Percentiles rank a stretch among this genome's conserved stretches.
phyloP scores from a whole-genome alignment of 2,797 vertebrate species.

The Clarias platycephalus region DNA sequence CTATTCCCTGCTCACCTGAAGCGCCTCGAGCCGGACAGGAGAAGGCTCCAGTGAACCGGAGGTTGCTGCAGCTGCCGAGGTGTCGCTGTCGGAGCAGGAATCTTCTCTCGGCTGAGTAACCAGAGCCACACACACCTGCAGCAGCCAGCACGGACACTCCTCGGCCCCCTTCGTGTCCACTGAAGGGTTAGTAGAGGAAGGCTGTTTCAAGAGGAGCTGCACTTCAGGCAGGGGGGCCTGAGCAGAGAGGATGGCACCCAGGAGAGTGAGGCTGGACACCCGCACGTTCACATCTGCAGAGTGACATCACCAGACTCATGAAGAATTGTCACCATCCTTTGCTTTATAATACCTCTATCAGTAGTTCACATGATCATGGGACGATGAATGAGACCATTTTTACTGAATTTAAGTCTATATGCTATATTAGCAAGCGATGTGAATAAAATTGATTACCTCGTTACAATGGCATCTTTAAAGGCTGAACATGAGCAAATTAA shows the following conservation, averaged over 20 bases:
- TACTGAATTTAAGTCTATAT: too few relatives aligned
- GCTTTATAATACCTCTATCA: not conserved
- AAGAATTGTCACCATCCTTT: not conserved
- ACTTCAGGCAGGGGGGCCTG: slow-evolving; percentile 92
- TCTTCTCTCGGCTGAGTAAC: slow-evolving; percentile 83
- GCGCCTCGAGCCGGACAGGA: slow-evolving; percentile 88
- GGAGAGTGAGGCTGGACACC: slow-evolving; percentile 88
- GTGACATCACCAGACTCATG: not conserved
- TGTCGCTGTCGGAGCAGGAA: slow-evolving; percentile 78
- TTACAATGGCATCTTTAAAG: too few relatives aligned
- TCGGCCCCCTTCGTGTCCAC: not conserved
- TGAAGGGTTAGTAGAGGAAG: slow-evolving; percentile 54
- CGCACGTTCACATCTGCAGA: slow-evolving; percentile 91
- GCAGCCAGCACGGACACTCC: slow-evolving; percentile 80
- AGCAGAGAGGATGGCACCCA: slow-evolving; percentile 86
- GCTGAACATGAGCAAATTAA: too few relatives aligned
- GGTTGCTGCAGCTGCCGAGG: slow-evolving; percentile 28
- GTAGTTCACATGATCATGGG: too few relatives aligned
- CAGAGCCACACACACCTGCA: slow-evolving; percentile 82
- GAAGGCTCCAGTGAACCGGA: slow-evolving; percentile 78
- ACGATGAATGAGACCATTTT: too few relatives aligned
- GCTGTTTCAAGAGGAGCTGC: slow-evolving; percentile 86
- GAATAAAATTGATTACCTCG: too few relatives aligned
- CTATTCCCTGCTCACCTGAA: slow-evolving; percentile 79
- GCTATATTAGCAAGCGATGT: too few relatives aligned